Base-by-base conservation (phyloP, 2,888 invertebrate species). In the Gnatocerus cornutus region DNA sequence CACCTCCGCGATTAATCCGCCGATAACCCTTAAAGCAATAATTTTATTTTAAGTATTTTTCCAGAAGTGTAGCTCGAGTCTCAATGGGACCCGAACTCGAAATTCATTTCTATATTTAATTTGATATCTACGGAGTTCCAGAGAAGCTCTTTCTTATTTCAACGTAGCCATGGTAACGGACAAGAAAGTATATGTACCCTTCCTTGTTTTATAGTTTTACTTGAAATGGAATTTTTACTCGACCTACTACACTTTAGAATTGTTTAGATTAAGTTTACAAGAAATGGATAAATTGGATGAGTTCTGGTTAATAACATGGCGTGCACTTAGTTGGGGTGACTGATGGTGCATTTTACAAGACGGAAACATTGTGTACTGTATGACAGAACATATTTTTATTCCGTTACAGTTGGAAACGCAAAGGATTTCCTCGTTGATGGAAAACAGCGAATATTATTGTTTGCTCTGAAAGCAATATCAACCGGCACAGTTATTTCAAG, bases 31-130 rank as follows among this genome's bases (percentile, higher is more conserved):
- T 69, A 73, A 71, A 75, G 77, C 74, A 79, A 78, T 79, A 78
- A 79, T 77, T 79, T 76, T 72, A 71, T 73, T 78, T 78, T 78
- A 78, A 78, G 78, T 77, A 77, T 76, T 78, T 78, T 78, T 77
- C 76, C 76, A 70, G 76, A 68, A 77, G 72, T 73, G 76, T 74
- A 77, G 74, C 71, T 74, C 62, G 41, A 66, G 74, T 73, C 77
- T 74, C 77, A 37, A 56, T 69, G 78, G 79, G 72, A 72, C 71
- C 71, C 68, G 71, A 70, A 76, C 72, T 61, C 46, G 53, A 55
- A 80, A 80, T 79, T 79, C 80, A 81, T 80, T 81, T 81, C 80
- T 81, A 81, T 81, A 81, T 81, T 81, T 81, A 80, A 80, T 80
- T 80, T 77, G 78, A 79, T 79, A 76, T 77, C 76, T 75, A 63